phyloP scores from a whole-genome alignment of 2,797 vertebrate genomes.

The Tragopan temminckii region DNA sequence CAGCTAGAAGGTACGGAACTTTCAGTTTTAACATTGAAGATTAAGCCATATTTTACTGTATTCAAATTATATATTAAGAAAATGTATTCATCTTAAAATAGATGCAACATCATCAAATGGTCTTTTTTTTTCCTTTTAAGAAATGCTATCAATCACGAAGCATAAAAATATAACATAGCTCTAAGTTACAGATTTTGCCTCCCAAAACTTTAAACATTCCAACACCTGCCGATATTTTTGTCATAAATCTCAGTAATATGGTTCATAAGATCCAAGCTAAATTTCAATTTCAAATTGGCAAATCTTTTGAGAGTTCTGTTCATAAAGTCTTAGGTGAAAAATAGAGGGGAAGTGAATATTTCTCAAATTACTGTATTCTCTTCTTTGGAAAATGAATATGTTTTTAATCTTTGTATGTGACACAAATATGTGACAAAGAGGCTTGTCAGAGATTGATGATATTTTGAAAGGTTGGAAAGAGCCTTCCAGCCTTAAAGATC shows the following conservation, averaged over 20 bases:
- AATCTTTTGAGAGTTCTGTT: background rate
- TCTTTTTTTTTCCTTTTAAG: background rate
- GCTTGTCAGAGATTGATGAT: background rate
- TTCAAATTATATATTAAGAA: background rate
- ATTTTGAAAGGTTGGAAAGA: background rate
- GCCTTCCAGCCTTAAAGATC: background rate
- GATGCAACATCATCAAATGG: background rate
- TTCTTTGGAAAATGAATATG: background rate
- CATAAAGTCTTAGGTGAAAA: background rate
- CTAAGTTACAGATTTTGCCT: background rate
- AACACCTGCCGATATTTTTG: background rate
- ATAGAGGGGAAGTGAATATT: background rate
- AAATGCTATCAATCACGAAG: background rate
- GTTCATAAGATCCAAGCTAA: background rate
- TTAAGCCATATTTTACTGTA: background rate
- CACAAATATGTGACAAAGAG: background rate
- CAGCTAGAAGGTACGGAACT: background rate
- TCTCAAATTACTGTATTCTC: background rate
- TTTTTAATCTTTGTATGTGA: background rate
- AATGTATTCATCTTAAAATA: fast-evolving
- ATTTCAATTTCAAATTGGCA: background rate
- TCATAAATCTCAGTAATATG: background rate
- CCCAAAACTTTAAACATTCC: background rate
- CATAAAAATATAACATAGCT: background rate
- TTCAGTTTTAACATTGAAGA: background rate